Conservation (phyloP, 1,140 invertebrate genomes). For the Drosophila pachea region DNA sequence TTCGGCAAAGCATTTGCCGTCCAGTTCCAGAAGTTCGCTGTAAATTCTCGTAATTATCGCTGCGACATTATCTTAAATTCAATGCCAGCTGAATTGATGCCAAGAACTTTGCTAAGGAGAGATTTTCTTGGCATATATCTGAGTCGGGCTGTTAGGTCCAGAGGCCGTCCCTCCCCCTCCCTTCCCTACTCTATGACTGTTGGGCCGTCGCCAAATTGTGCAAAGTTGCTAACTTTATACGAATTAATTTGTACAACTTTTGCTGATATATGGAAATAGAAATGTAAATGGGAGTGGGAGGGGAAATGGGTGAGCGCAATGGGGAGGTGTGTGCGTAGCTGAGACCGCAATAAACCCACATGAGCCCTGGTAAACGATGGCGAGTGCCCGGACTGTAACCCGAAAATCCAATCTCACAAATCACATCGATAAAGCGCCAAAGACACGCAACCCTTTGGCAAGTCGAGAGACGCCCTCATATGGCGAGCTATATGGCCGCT, state of each 20-base stretch:
- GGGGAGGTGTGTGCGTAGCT: slow-evolving; percentile 10
- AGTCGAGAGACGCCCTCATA: slow-evolving; percentile 24
- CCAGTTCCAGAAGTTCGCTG: not conserved
- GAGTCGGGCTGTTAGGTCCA: slow-evolving; percentile 31
- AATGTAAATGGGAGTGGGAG: not conserved
- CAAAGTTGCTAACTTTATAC: slow-evolving; percentile 65
- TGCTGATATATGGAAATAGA: slow-evolving; percentile 45
- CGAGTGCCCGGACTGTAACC: slow-evolving; percentile 21
- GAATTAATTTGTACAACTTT: slow-evolving; percentile 73
- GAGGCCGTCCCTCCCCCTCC: not conserved
- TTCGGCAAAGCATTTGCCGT: not conserved
- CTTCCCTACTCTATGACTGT: not conserved
- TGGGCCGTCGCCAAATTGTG: slow-evolving; percentile 60
- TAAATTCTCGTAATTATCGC: slow-evolving; percentile 7
- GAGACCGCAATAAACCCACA: slow-evolving; percentile 74
- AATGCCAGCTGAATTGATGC: slow-evolving; percentile 46
- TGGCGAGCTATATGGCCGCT: slow-evolving; percentile 50
- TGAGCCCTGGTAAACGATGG: slow-evolving; percentile 55
- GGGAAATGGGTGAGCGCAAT: not conserved
- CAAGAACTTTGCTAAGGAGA: slow-evolving; percentile 43
- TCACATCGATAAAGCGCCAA: slow-evolving; percentile 73
- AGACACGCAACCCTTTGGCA: slow-evolving; percentile 70
- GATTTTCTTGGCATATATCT: slow-evolving; percentile 39
- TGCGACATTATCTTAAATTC: slow-evolving; percentile 11
- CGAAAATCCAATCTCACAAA: slow-evolving; percentile 72